A percentile compares a stretch with the other conserved stretches of the same genome.
These are phyloP conservation scores for Oscheius sp. DNA, from an alignment of 2,888 invertebrate species.

Conservation along the genomic window DNA sequence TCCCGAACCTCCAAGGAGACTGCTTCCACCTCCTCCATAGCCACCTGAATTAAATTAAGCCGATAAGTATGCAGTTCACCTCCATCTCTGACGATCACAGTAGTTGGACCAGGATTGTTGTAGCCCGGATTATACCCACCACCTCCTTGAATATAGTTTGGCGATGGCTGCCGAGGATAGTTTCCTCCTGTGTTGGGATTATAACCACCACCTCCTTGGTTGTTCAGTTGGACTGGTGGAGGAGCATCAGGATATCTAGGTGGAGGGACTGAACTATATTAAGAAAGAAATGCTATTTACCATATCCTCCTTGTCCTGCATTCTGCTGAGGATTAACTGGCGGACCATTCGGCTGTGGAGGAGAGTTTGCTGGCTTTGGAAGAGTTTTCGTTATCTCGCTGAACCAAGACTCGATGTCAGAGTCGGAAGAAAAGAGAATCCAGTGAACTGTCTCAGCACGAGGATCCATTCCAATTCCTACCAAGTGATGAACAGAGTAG, in stretches of 20 bases:
- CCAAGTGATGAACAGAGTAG: constrained; percentile 65
- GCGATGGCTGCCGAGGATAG: constrained; percentile 29
- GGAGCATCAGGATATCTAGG: constrained; percentile 63
- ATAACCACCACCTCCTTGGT: constrained; percentile 26
- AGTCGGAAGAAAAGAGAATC: constrained; percentile 64
- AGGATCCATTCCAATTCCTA: constrained; percentile 68
- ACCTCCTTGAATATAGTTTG: constrained; percentile 25
- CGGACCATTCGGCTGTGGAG: constrained; percentile 28
- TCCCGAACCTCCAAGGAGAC: constrained; percentile 42
- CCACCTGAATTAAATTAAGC: constrained; percentile 15
- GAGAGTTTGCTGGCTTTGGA: constrained; percentile 53
- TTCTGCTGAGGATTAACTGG: constrained; percentile 10
- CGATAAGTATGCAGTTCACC: background rate
- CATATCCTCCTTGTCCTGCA: constrained; percentile 49
- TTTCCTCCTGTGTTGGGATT: constrained; percentile 15
- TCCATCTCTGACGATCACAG: constrained; percentile 43
- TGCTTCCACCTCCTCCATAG: constrained; percentile 36
- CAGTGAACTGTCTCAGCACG: constrained; percentile 67
- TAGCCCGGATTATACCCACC: constrained; percentile 27
- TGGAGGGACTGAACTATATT: constrained; percentile 58
- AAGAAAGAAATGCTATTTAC: constrained; percentile 28
- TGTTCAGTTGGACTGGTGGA: constrained; percentile 44
- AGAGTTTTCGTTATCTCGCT: constrained; percentile 64
- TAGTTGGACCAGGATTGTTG: constrained; percentile 44
- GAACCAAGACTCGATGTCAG: constrained; percentile 67